Evolutionary conservation across 1,140 invertebrate species (phyloP), one percentile per base, ranked within the genome.

Genomic region (Drosophila busckii): DNA sequence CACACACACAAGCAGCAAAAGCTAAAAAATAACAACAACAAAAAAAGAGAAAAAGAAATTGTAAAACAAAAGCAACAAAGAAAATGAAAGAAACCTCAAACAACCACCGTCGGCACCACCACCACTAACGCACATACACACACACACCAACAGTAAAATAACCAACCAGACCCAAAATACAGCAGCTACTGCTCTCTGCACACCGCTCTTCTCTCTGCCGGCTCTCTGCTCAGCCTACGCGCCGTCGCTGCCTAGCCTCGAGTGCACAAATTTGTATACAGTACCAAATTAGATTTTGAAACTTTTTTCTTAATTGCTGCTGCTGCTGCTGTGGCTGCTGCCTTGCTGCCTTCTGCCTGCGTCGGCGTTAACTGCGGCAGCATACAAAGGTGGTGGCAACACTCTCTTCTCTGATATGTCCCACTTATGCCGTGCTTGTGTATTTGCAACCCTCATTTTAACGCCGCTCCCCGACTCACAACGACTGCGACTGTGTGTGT

Each of bases 231-330:
- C n/a, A n/a, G n/a, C n/a, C n/a, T n/a, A n/a, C n/a, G n/a, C 26
- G 31, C 12, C 31, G 20, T 25, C 29, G 50, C 17, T 28, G 16
- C 17, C 34, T 20, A 13, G 58, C 75, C 63, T 80, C 69, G 78
- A 82, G 75, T 82, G 70, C 75, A 76, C 70, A 86, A 84, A 76
- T 82, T 86, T 86, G 70, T 85, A 84, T 86, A 86, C 84, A 84
- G 78, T 86, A 78, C 76, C 82, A 86, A 86, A 82, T 84, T 84
- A 71, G 50, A 86, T 86, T 86, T 60, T 84, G 78, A 80, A 86
- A 86, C 84, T 84, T 86, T 86, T 86, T 84, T 65, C 73, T 84
- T 82, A 86, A 86, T 86, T 84, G 75, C 80, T 55, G 45, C 59
- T 45, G 70, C 55, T 23, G 13, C 23, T n/a, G 37, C 29, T 22